These are phyloP conservation scores for Eumerus sabulonum DNA, from an alignment of 2,888 invertebrate genomes.

Conservation along the genomic window DNA sequence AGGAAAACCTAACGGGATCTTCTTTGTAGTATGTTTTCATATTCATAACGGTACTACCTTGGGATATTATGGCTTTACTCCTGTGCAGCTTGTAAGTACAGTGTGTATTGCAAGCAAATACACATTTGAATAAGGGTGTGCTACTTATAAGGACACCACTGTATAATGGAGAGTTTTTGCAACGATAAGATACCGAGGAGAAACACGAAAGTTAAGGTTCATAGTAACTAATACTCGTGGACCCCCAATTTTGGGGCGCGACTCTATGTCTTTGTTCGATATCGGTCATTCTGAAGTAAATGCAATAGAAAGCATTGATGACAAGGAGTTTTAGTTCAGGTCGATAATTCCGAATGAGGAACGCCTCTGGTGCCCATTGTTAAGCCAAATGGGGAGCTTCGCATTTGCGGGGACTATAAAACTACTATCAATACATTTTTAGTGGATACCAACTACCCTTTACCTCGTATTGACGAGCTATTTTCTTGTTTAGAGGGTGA, in stretches of 20 bases:
- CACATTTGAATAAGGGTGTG: too few species aligned
- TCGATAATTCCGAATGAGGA: constrained; percentile 43
- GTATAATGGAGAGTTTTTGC: neutral
- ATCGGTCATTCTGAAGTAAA: constrained; percentile 29
- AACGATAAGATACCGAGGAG: too few species aligned
- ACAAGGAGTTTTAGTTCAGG: constrained; percentile 23
- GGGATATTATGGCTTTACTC: too few species aligned
- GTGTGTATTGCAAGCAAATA: too few species aligned
- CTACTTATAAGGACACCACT: neutral
- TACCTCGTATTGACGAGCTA: constrained; percentile 25
- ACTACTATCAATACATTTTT: constrained; percentile 26
- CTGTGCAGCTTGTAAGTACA: too few species aligned
- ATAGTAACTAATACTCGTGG: constrained; percentile 24
- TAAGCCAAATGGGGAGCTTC: too few species aligned
- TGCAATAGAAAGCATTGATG: constrained; percentile 12
- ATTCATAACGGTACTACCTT: too few species aligned
- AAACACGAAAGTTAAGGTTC: constrained; percentile 10
- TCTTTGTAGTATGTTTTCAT: too few species aligned
- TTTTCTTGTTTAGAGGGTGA: constrained; percentile 37
- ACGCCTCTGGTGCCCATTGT: constrained; percentile 28
- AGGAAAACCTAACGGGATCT: too few species aligned
- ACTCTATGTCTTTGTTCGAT: constrained; percentile 25
- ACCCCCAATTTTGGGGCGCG: constrained; percentile 29
- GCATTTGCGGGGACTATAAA: too few species aligned
- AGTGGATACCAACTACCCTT: constrained; percentile 12